Percentiles rank a stretch among this genome's conserved stretches.
These are phyloP conservation scores for Epinephelus moara DNA, from an alignment of 2,113 vertebrate species.

Conservation along the genomic window DNA sequence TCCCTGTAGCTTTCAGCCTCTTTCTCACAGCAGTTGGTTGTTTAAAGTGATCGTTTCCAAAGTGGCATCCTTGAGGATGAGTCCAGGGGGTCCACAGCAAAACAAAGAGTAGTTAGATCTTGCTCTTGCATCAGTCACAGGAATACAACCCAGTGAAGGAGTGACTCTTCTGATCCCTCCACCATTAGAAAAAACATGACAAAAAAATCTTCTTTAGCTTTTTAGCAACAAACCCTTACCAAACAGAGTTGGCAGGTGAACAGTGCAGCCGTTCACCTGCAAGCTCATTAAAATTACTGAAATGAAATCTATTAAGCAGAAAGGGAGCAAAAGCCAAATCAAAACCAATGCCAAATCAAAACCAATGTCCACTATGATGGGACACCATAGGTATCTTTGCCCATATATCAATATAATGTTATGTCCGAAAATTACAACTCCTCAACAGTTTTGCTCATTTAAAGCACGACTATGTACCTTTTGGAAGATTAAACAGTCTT, in stretches of 20 bases:
- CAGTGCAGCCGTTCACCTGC: neutral
- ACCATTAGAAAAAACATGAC: neutral
- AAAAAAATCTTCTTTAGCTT: neutral
- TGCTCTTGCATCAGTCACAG: neutral
- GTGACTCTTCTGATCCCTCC: neutral
- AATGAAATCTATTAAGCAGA: neutral
- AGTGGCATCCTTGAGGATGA: conserved; percentile 2
- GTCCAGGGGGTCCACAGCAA: neutral
- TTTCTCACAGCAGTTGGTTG: conserved; percentile 13
- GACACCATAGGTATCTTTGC: neutral
- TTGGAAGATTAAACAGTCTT: neutral
- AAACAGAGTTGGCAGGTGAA: neutral
- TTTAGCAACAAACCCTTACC: neutral
- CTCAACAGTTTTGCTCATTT: neutral
- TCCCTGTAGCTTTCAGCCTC: conserved; percentile 35
- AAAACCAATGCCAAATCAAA: neutral
- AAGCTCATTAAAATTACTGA: too few species aligned
- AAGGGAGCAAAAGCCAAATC: neutral
- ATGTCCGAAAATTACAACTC: neutral
- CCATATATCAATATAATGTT: neutral
- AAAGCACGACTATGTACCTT: neutral
- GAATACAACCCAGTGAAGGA: neutral
- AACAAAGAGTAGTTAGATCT: conserved; percentile 13
- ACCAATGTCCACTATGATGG: neutral
- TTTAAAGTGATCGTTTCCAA: conserved; percentile 21